phyloP scores from a whole-genome alignment of 2,797 vertebrate species.

The Epinephelus awoara region DNA sequence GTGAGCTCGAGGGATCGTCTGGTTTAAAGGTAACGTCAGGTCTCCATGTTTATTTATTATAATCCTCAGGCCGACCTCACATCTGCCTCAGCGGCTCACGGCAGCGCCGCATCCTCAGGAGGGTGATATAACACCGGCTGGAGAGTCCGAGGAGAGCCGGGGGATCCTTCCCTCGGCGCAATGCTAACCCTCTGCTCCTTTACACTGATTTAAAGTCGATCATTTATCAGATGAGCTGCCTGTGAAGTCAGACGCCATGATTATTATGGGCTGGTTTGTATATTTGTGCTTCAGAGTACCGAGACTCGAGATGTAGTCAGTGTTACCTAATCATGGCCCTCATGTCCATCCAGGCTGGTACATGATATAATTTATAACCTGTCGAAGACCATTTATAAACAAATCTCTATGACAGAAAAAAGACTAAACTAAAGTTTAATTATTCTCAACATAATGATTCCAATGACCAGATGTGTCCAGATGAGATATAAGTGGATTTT shows the following conservation, averaged over 20 bases:
- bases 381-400: too few species aligned
- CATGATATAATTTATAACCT: background rate
- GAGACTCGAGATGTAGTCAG: background rate
- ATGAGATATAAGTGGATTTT: background rate
- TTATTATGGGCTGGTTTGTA: background rate
- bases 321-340: conserved; percentile 24
- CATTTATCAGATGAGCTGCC: fast-evolving
- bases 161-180: background rate
- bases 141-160: conserved; percentile 45
- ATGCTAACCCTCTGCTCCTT: background rate
- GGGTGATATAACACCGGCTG: conserved; percentile 28
- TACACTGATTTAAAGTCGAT: background rate
- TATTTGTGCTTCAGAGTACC: background rate
- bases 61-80: background rate
- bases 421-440: too few species aligned
- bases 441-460: background rate
- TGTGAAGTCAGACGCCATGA: background rate
- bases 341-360: background rate
- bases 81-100: conserved; percentile 44
- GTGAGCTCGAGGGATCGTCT: conserved; percentile 12
- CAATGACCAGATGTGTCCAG: background rate
- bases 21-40: conserved; percentile 58
- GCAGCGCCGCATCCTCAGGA: conserved; percentile 36
- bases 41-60: background rate
- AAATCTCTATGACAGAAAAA: too few species aligned